Percentiles rank a stretch among this genome's conserved stretches.
These are phyloP conservation scores for Austrolebias charrua DNA, from an alignment of 2,797 vertebrate species.

Conservation along the genomic window DNA sequence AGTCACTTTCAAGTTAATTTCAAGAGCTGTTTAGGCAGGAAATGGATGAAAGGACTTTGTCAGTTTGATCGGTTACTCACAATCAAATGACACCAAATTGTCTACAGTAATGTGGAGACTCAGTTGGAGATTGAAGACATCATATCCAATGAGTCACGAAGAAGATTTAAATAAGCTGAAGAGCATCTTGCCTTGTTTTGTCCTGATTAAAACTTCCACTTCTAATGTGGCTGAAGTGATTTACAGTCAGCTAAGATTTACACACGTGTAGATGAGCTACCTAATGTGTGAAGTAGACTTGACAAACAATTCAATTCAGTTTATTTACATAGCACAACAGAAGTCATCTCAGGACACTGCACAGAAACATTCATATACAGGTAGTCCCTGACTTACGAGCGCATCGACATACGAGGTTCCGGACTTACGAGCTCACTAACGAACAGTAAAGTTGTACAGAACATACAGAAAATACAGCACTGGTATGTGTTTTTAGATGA, in stretches of 20 bases:
- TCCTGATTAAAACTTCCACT: conserved; percentile 59
- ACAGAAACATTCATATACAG: too few relatives aligned
- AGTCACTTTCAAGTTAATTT: conserved; percentile 22
- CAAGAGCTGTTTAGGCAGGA: conserved; percentile 23
- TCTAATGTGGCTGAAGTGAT: conserved; percentile 24
- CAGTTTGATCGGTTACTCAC: conserved; percentile 31
- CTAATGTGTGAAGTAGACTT: conserved; percentile 8
- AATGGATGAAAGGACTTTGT: conserved; percentile 20
- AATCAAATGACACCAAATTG: conserved; percentile 20
- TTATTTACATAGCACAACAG: too few relatives aligned
- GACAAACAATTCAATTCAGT: neutral
- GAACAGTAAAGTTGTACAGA: too few relatives aligned
- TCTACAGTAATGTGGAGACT: conserved; percentile 17
- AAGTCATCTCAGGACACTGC: too few relatives aligned
- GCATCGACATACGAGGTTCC: too few relatives aligned
- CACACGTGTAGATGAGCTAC: conserved; percentile 4
- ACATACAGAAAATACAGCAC: too few relatives aligned
- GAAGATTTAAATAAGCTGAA: conserved; percentile 6
- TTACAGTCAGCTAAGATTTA: conserved; percentile 25
- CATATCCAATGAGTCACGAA: conserved; percentile 9
- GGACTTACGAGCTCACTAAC: too few relatives aligned
- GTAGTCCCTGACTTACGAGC: too few relatives aligned
- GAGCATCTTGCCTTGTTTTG: conserved; percentile 41
- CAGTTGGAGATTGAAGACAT: conserved; percentile 8
- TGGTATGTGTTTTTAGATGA: too few relatives aligned